Conservation (phyloP, 2,113 vertebrate genomes). For the Athene cunicularia region DNA sequence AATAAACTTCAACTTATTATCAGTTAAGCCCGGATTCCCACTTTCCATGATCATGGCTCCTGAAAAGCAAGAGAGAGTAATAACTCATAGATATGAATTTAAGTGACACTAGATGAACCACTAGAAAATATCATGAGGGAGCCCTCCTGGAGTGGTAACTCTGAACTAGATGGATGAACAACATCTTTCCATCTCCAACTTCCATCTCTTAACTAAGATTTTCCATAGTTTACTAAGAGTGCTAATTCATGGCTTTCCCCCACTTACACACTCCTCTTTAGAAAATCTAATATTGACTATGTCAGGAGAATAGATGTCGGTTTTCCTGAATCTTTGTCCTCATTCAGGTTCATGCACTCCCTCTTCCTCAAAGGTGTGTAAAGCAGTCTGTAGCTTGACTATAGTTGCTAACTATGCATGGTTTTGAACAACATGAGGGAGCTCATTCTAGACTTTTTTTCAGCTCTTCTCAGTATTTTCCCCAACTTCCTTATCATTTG, state of each 20-base stretch:
- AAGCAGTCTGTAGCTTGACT: background rate
- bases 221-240: background rate
- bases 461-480: background rate
- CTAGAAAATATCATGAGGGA: background rate
- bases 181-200: background rate
- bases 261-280: background rate
- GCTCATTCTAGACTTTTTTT: background rate
- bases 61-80: slow-evolving; percentile 2
- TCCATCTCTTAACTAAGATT: background rate
- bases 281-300: background rate
- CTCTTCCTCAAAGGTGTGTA: background rate
- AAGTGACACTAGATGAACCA: background rate
- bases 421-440: background rate
- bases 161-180: background rate
- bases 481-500: background rate
- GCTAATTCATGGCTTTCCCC: background rate
- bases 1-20: background rate
- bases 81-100: background rate
- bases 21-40: background rate
- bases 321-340: background rate
- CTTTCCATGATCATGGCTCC: background rate
- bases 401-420: background rate
- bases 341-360: background rate
- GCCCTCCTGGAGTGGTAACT: background rate
- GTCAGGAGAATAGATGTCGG: background rate